These are phyloP conservation scores for Carabus problematicus DNA, from an alignment of 2,888 invertebrate species.

Conservation along the genomic window DNA sequence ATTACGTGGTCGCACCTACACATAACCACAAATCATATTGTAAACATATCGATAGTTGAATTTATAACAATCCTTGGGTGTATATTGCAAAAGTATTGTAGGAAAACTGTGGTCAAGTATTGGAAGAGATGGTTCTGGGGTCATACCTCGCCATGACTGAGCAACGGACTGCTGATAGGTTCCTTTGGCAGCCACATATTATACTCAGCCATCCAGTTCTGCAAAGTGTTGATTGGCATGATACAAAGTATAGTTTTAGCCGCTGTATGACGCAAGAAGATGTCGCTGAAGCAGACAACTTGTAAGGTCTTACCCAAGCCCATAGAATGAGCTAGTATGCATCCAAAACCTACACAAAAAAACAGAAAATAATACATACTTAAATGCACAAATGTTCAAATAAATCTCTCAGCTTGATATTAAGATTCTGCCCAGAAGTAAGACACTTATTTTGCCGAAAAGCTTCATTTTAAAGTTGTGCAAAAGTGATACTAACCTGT, in stretches of 20 bases:
- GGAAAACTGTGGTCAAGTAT: no score
- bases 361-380: slow-evolving; percentile 47
- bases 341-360: slow-evolving; percentile 82
- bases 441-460: no score
- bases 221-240: slow-evolving; percentile 98
- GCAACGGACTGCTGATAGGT: slow-evolving; percentile 64
- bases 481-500: slow-evolving; percentile 57
- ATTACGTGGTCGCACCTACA: slow-evolving; percentile 67
- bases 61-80: no score
- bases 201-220: slow-evolving; percentile 97
- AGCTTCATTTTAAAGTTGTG: no score
- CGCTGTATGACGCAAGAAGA: slow-evolving; percentile 88
- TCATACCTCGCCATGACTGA: slow-evolving; percentile 69
- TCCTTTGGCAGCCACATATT: slow-evolving; percentile 95
- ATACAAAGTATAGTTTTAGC: slow-evolving; percentile 92
- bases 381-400: not conserved
- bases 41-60: no score
- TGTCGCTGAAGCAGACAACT: slow-evolving; percentile 94
- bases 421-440: no score
- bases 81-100: no score
- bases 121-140: no score
- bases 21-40: not conserved
- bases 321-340: slow-evolving; percentile 98
- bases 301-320: slow-evolving; percentile 97
- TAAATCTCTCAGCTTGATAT: no score